Conservation (phyloP, 1,140 invertebrate genomes). For the Nasonia vitripennis region DNA sequence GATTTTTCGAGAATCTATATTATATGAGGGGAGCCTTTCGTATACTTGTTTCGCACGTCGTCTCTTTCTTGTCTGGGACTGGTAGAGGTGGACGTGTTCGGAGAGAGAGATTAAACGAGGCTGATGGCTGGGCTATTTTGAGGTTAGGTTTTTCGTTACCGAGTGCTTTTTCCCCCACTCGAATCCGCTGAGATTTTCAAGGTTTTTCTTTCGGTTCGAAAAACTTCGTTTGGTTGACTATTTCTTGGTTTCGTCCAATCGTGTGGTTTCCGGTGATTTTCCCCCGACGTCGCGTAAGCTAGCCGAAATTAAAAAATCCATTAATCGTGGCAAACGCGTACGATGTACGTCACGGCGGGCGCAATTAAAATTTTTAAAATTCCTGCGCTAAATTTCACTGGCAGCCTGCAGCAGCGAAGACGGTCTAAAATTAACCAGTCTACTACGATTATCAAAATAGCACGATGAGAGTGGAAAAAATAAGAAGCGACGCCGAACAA, state of each 20-base stretch:
- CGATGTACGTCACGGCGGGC: background rate
- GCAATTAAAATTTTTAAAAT: slow-evolving; percentile 32
- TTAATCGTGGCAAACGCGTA: background rate
- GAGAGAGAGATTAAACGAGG: too few relatives aligned
- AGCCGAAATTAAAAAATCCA: background rate
- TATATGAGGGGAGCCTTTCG: too few relatives aligned
- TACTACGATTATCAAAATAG: slow-evolving; percentile 27
- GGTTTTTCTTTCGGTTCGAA: too few relatives aligned
- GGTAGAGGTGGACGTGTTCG: background rate
- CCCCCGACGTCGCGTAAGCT: too few relatives aligned
- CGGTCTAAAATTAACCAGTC: slow-evolving; percentile 17
- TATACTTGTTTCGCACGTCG: too few relatives aligned
- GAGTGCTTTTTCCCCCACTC: too few relatives aligned
- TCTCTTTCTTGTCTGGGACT: too few relatives aligned
- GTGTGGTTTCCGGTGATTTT: too few relatives aligned
- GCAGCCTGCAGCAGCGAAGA: background rate
- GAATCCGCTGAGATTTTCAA: too few relatives aligned
- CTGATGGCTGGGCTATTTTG: background rate
- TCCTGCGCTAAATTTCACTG: slow-evolving; percentile 40
- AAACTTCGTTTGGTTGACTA: too few relatives aligned
- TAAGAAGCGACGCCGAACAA: background rate
- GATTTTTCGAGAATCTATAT: too few relatives aligned
- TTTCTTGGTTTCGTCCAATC: too few relatives aligned
- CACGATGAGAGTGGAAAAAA: slow-evolving; percentile 17
- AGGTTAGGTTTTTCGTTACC: background rate